A percentile compares a stretch with the other conserved stretches of the same genome.
These are phyloP conservation scores for Anoncus sp. DNA, from an alignment of 2,888 invertebrate genomes.

Conservation along the genomic window DNA sequence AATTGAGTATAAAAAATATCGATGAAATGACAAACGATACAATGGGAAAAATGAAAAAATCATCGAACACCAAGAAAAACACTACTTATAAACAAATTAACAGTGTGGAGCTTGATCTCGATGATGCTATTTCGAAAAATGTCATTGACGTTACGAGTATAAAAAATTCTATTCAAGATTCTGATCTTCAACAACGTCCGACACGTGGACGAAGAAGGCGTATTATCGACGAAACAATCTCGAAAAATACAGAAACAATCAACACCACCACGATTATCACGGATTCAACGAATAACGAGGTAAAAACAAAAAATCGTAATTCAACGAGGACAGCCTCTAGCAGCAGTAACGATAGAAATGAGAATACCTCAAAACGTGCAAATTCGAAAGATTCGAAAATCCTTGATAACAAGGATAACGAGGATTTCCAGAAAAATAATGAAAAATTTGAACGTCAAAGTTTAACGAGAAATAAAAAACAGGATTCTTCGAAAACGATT, in stretches of 20 bases:
- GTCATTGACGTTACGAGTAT: slow-evolving; percentile 54
- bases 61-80: slow-evolving; percentile 38
- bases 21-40: too few species aligned
- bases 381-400: slow-evolving; percentile 56
- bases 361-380: slow-evolving; percentile 51
- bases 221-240: too few species aligned
- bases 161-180: slow-evolving; percentile 43
- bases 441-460: slow-evolving; percentile 42
- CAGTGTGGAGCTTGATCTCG: slow-evolving; percentile 51
- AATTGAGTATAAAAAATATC: too few species aligned
- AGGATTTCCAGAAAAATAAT: slow-evolving; percentile 46
- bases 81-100: slow-evolving; percentile 34
- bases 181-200: slow-evolving; percentile 27
- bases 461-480: slow-evolving; percentile 42
- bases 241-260: not conserved
- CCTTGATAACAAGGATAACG: slow-evolving; percentile 20
- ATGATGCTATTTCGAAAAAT: slow-evolving; percentile 62
- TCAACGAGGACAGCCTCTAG: slow-evolving; percentile 53
- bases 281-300: slow-evolving; percentile 22
- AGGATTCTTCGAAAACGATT: slow-evolving; percentile 34
- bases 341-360: slow-evolving; percentile 34
- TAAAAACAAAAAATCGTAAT: slow-evolving; percentile 49
- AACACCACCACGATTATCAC: slow-evolving; percentile 20
- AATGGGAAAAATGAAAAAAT: slow-evolving; percentile 64
- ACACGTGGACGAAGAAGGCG: slow-evolving; percentile 51